phyloP scores from a whole-genome alignment of 2,888 invertebrate genomes.

The Caradrina clavipalpis region DNA sequence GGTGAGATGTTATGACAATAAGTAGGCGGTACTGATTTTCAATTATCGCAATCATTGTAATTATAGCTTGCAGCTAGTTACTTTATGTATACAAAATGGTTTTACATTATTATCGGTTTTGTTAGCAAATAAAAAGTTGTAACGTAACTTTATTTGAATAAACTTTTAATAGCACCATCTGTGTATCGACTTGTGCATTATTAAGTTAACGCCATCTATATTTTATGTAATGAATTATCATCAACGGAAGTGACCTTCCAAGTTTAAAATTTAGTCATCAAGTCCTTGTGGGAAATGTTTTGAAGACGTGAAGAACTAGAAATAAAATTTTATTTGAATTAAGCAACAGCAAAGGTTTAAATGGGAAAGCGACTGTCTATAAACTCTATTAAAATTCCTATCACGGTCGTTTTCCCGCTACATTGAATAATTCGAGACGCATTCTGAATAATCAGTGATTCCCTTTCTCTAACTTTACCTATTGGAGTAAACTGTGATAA shows the following conservation, averaged over 20 bases:
- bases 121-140: neutral
- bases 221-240: slow-evolving; percentile 68
- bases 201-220: slow-evolving; percentile 76
- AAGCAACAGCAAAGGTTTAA: slow-evolving; percentile 55
- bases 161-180: slow-evolving; percentile 72
- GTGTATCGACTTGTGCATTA: slow-evolving; percentile 61
- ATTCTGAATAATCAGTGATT: slow-evolving; percentile 74
- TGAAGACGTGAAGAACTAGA: neutral
- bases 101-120: slow-evolving; percentile 1
- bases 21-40: slow-evolving; percentile 68
- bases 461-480: slow-evolving; percentile 69
- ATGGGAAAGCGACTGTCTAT: slow-evolving; percentile 73
- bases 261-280: slow-evolving; percentile 18
- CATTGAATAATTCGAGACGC: slow-evolving; percentile 79
- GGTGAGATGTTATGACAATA: slow-evolving; percentile 67
- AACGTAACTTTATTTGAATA: neutral
- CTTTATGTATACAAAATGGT: slow-evolving; percentile 23
- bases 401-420: slow-evolving; percentile 74
- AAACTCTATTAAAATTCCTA: slow-evolving; percentile 74
- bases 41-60: slow-evolving; percentile 61
- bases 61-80: slow-evolving; percentile 33
- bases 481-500: slow-evolving; percentile 42
- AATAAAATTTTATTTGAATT: slow-evolving; percentile 51
- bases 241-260: slow-evolving; percentile 11
- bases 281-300: neutral